Evolutionary conservation across 2,888 invertebrate species (phyloP), one percentile per base, ranked within the genome.

Genomic region (Mythimna albipuncta): DNA sequence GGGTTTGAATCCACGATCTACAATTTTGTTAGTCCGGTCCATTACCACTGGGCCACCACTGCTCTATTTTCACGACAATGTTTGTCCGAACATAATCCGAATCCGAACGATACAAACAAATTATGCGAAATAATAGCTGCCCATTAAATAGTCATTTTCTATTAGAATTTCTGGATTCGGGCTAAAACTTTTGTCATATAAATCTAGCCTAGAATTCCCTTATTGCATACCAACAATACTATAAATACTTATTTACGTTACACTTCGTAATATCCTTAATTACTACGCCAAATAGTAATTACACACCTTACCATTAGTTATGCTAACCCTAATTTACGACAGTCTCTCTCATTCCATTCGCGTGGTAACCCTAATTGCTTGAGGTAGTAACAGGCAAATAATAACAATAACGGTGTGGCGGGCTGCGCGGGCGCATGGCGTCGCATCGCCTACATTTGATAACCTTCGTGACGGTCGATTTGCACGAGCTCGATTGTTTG

Each of bases 381-480:
- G 68, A 41, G 83, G 77, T 80, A 74, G 78, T 81, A 83, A 77
- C 86, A 82, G 79, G 87, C 86, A 88, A 90, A 91, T 91, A 90
- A 91, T 90, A 90, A 89, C 88, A 88, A 84, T 91, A 91, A 90
- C 90, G 90, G 90, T 84, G 84, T 77, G 82, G 69, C 77, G 77
- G 69, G 69, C 74, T 54, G 72, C 71, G 85, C 86, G 76, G 83
- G 85, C 68, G 64, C 76, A 71, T 57, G 62, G 72, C 72, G 66
- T 77, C 72, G 70, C 86, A 89, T 88, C 88, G 89, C 86, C 86
- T 84, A 82, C 80, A 86, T 88, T 87, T 86, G 85, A 87, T 89
- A 90, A 87, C 85, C 85, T 87, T 87, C 88, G 85, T 88, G 87
- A 87, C 75, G 80, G 79, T 79, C 82, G 85, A 88, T 88, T 87